Evolutionary conservation across 2,113 vertebrate genomes (phyloP).

Genomic region (Alosa alosa): DNA sequence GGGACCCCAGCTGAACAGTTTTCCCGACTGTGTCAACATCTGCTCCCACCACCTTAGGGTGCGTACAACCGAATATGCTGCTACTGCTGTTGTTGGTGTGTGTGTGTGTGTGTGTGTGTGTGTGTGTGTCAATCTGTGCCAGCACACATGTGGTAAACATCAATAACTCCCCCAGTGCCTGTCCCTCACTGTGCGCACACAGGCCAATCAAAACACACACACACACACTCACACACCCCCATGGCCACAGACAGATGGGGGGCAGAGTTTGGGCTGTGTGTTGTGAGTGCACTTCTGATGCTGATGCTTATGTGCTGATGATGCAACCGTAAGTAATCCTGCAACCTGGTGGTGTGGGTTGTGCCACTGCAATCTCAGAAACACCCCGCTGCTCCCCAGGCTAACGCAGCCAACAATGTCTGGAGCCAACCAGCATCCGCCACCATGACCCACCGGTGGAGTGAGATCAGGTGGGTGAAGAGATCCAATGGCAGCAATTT

Average conservation of each 20-base stretch:
- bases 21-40: not conserved
- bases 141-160: not conserved
- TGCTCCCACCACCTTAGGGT: constrained; percentile 13
- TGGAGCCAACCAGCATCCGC: too few species aligned
- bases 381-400: not conserved
- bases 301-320: not conserved
- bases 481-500: too few species aligned
- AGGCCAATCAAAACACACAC: too few species aligned
- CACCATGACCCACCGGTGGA: too few species aligned
- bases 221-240: too few species aligned
- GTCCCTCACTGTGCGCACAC: not conserved
- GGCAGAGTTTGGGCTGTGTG: not conserved
- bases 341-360: not conserved
- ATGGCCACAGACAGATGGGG: too few species aligned
- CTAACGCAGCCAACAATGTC: too few species aligned
- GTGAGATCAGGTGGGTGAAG: too few species aligned
- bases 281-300: not conserved
- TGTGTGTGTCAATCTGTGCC: constrained; percentile 9
- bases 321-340: not conserved
- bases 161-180: not conserved
- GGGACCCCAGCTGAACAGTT: not conserved
- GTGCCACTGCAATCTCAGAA: not conserved
- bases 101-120: constrained; percentile 14
- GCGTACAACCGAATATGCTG: constrained; percentile 26
- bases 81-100: not conserved